These are phyloP conservation scores for Pomacea maculata DNA, from an alignment of 1,140 invertebrate genomes.

Conservation along the genomic window DNA sequence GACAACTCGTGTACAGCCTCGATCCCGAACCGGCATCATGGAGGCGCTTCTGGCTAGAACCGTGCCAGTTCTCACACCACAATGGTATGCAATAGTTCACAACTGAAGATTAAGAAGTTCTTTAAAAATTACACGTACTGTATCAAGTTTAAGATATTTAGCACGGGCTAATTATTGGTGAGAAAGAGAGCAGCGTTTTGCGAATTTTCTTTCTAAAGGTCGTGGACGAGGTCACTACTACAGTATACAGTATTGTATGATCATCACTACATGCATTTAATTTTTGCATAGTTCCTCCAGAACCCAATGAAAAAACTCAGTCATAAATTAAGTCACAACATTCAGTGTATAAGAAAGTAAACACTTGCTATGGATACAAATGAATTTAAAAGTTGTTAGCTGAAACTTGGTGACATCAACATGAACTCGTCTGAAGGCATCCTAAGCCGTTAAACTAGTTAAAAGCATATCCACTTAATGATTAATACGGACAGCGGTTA, in stretches of 20 bases:
- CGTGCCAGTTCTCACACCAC: slow-evolving; percentile 39
- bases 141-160: background rate
- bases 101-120: background rate
- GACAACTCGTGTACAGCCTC: slow-evolving; percentile 27
- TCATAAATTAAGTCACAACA: too few relatives aligned
- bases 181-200: background rate
- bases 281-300: background rate
- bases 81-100: slow-evolving; percentile 42
- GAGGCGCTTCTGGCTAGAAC: slow-evolving; percentile 49
- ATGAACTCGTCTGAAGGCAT: too few relatives aligned
- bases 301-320: background rate
- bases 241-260: too few relatives aligned
- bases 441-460: too few relatives aligned
- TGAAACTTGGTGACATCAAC: too few relatives aligned
- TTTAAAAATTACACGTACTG: slow-evolving; percentile 1
- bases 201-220: background rate
- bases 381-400: too few relatives aligned
- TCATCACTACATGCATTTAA: background rate
- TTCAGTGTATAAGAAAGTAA: too few relatives aligned
- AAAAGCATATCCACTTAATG: too few relatives aligned
- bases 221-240: background rate
- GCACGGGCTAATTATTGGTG: background rate
- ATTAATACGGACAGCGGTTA: too few relatives aligned
- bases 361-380: too few relatives aligned
- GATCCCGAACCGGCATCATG: slow-evolving; percentile 36